A percentile compares a stretch with the other conserved stretches of the same genome.
Evolutionary conservation across 2,888 invertebrate species (phyloP).

Genomic region (Diogma glabrata): DNA sequence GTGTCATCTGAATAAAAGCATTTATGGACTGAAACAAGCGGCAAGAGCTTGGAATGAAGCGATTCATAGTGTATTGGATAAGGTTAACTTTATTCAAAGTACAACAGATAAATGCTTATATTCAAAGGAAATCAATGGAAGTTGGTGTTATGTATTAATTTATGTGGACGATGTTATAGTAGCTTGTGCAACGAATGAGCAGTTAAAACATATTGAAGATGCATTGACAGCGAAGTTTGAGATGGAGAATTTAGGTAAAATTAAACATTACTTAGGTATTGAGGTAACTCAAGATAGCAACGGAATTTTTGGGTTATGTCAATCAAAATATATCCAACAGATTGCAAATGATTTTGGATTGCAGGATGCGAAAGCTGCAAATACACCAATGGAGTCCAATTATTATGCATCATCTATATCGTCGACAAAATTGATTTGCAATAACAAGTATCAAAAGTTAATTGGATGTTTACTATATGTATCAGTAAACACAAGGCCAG

Average conservation of each 20-base stretch:
- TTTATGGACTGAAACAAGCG: neutral
- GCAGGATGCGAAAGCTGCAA: neutral
- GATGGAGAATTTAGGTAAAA: neutral
- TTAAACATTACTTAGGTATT: neutral
- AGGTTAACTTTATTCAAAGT: neutral
- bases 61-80: neutral
- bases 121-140: neutral
- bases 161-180: neutral
- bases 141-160: neutral
- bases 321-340: neutral
- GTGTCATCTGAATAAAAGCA: neutral
- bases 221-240: neutral
- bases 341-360: no score
- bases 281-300: neutral
- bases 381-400: neutral
- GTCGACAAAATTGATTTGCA: no score
- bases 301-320: neutral
- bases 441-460: neutral
- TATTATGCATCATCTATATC: no score
- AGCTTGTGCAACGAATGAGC: no score
- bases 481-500: neutral
- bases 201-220: no score
- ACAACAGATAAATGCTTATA: neutral
- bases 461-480: neutral
- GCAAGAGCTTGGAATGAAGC: neutral